phyloP scores from a whole-genome alignment of 2,113 vertebrate genomes.

The Cyanoramphus novaezelandiae region DNA sequence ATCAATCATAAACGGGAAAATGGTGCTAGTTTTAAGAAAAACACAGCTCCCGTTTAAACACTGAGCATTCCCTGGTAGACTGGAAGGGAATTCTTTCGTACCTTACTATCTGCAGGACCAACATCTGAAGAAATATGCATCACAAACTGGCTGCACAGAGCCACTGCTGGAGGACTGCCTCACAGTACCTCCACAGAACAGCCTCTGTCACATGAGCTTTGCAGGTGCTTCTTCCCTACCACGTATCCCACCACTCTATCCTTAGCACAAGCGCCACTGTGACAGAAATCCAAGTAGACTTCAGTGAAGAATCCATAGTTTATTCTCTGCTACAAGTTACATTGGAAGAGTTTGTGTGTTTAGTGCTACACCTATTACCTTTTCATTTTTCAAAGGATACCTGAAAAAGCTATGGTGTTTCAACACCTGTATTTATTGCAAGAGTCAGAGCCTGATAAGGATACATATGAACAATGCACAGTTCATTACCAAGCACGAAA shows the following conservation, averaged over 20 bases:
- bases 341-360: background rate
- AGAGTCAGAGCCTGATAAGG: background rate
- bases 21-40: background rate
- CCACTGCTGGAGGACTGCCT: background rate
- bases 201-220: background rate
- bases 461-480: background rate
- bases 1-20: background rate
- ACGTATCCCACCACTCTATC: background rate
- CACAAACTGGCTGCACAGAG: background rate
- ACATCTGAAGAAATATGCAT: background rate
- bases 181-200: background rate
- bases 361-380: background rate
- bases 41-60: background rate
- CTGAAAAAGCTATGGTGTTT: background rate
- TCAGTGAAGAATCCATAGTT: background rate
- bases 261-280: background rate
- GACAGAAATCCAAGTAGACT: background rate
- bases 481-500: background rate
- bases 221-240: background rate
- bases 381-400: background rate
- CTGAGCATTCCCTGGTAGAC: background rate
- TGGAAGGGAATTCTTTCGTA: background rate
- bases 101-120: background rate
- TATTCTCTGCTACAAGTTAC: background rate
- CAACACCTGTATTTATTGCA: slow-evolving; percentile 28